Base-by-base conservation (phyloP, 2,797 vertebrate genomes). In the Nyctalus aviator region DNA sequence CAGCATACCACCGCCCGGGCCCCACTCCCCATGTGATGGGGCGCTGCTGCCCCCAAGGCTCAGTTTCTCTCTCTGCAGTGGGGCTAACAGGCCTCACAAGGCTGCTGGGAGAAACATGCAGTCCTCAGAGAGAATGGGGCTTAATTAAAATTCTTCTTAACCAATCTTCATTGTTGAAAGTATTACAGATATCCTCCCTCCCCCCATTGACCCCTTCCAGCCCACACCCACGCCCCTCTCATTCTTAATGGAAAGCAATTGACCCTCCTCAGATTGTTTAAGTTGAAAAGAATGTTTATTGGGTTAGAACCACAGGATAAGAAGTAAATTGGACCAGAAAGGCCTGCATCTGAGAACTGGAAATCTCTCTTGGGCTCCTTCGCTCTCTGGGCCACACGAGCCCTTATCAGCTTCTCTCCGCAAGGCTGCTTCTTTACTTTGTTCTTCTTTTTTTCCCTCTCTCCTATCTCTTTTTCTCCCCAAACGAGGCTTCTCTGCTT, bases 401-500 rank as follows among this genome's bases (percentile, higher is more conserved):
- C 35, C 77, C 48, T 93, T 64, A 46, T 69, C 72, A n/a, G 41
- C 32, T 92, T 89, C 20, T 83, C 35, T 78, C 18, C 44, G 68
- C 11, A 88, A 62, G 57, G 62, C 73, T 50, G 13, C 59, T 69
- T 32, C 55, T 66, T 62, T 20, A 35, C 23, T 44, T 27, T 15
- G 2, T 11, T 6, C 0, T 20, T 75, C 50, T 48, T 11, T 8
- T 41, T 37, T 18, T 27, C 5, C 3, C 11, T 46, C 46, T 0
- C 2, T 1, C 5, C 72, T 6, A 7, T 77, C 17, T 48, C 17
- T 78, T 8, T 48, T 8, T 62, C 20, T 59, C 41, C 20, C 6
- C 71, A 73, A 71, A 83, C 4, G 79, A 62, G 5, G 72, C 91
- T 92, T 93, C 48, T 84, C 37, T 87, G 85, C 72, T 62, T 93